These are phyloP conservation scores for Lophochroa leadbeateri DNA, from an alignment of 2,113 vertebrate genomes.

Conservation along the genomic window DNA sequence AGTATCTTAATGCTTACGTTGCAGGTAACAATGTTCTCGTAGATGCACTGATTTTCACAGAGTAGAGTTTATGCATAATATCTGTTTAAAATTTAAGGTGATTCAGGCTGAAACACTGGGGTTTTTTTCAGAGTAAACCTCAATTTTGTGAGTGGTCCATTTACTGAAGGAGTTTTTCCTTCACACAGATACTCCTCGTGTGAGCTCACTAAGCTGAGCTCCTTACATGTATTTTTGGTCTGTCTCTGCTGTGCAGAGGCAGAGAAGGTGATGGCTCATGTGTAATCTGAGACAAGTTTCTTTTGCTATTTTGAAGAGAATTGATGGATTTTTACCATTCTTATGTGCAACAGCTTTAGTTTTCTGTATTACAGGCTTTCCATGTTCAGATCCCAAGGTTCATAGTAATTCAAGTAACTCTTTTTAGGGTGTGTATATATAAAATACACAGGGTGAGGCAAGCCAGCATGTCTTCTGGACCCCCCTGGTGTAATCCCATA, in stretches of 20 bases:
- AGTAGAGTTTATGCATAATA: not conserved
- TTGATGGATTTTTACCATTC: not conserved
- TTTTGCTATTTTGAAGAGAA: not conserved
- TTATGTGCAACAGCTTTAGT: not conserved
- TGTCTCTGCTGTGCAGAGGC: not conserved
- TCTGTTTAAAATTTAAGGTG: not conserved
- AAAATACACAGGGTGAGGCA: not conserved
- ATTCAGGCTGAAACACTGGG: not conserved
- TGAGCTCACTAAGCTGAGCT: not conserved
- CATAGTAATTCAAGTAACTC: not conserved
- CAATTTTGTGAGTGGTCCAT: not conserved
- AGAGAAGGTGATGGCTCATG: not conserved
- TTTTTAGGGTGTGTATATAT: not conserved
- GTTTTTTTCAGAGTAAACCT: not conserved
- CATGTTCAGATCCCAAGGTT: not conserved
- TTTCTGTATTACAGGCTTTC: not conserved
- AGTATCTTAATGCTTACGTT: not conserved
- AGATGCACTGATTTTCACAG: not conserved
- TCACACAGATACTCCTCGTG: rapidly evolving
- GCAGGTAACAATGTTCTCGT: not conserved
- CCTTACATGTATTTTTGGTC: not conserved
- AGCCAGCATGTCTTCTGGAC: not conserved
- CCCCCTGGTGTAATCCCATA: not conserved
- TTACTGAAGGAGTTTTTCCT: not conserved
- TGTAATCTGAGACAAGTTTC: not conserved